Base-by-base conservation (phyloP, 2,888 invertebrate genomes). In the Scaptodrosophila latifasciaeformis region DNA sequence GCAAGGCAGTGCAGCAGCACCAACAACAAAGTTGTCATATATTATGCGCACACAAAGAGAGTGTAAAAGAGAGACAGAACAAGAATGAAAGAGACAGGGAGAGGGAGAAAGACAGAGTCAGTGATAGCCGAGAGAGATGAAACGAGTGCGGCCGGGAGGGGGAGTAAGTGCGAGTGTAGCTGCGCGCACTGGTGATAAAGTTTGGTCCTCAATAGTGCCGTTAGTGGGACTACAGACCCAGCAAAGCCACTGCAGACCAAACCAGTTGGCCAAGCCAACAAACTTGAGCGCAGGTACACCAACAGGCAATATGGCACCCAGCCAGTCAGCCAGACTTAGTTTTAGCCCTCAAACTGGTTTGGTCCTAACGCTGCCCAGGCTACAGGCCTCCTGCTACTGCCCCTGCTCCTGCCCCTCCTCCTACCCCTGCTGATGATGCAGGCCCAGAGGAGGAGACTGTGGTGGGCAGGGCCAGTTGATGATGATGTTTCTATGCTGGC, bases 401-500 rank as follows among this genome's bases (percentile, higher is more conserved):
- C 63, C 58, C 49, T 52, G 39, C 46, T 57, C 53, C 43, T 45
- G 50, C 53, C 53, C 35, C 46, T 57, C 53, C 43, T 45, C 48
- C 53, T 64, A 46, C 54, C 57, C 12, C 53, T 62, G n/a, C 39
- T 46, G 5, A 12, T 35, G 35, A 13, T 7, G 17, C 15, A 15
- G 9, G 13, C 35, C 35, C 35, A 12, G 17, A 35, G 35, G 35
- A 17, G 35, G 15, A 2, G 4, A 15, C 24, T 5, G 7, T 24
- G 35, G 35, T 17, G 35, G 35, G 35, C 24, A 24, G 9, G 76
- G 57, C 71, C 60, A 65, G 64, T 65, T 72, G 83, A 83, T 82
- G 84, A 81, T 81, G 82, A 82, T 85, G 82, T 84, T 84, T 82
- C 13, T 63, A 56, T 70, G 77, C 67, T 66, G 24, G 24, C 24